These are phyloP conservation scores for Pachypsylla venusta DNA, from an alignment of 1,140 invertebrate genomes.

Conservation along the genomic window DNA sequence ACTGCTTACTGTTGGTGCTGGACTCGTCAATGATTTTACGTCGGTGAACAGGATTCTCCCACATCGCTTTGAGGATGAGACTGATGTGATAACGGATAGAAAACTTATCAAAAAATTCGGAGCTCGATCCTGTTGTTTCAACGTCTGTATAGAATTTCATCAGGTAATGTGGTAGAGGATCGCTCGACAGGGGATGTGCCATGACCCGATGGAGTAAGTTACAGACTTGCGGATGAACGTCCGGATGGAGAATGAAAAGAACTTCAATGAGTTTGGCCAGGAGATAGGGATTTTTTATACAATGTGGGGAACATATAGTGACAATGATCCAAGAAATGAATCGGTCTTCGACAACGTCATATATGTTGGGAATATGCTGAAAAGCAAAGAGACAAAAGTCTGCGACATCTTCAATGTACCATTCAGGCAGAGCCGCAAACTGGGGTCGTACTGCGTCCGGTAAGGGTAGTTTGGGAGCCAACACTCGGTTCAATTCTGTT, in stretches of 20 bases:
- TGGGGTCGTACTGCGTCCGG: conserved; percentile 43
- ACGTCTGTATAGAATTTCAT: conserved; percentile 99
- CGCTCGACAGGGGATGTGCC: conserved; percentile 71
- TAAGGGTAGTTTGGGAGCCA: conserved; percentile 28
- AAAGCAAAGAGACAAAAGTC: conserved; percentile 85
- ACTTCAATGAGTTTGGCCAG: conserved; percentile 91
- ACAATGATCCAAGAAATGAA: conserved; percentile 77
- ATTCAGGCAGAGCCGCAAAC: conserved; percentile 85
- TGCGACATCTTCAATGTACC: conserved; percentile 92
- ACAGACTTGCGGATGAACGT: conserved; percentile 51
- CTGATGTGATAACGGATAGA: conserved; percentile 96
- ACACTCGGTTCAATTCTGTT: conserved; percentile 15
- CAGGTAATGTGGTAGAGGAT: conserved; percentile 64
- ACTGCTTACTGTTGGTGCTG: conserved; percentile 68
- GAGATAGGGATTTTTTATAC: conserved; percentile 90
- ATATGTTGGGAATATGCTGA: conserved; percentile 42
- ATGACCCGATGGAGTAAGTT: conserved; percentile 50
- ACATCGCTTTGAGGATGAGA: conserved; percentile 83
- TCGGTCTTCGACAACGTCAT: conserved; percentile 42
- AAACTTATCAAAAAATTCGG: conserved; percentile 98
- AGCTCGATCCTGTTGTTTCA: conserved; percentile 90
- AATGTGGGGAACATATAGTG: conserved; percentile 74
- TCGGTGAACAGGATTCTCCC: conserved; percentile 50
- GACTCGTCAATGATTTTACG: conserved; percentile 67
- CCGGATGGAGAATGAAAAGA: conserved; percentile 79